Base-by-base conservation (phyloP, 2,113 vertebrate genomes). In the Hippolais icterina region DNA sequence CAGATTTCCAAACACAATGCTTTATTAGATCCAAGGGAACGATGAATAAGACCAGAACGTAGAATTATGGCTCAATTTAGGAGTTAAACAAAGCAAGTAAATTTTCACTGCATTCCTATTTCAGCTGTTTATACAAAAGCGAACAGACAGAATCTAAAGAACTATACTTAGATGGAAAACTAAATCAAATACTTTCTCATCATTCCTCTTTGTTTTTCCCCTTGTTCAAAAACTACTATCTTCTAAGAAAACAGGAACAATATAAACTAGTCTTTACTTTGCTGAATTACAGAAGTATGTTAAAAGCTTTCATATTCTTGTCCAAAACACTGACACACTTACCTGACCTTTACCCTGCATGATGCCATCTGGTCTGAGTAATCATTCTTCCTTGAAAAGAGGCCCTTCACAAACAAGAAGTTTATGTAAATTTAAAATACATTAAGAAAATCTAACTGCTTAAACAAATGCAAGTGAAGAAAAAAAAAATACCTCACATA, bases 311-410 rank as follows among this genome's bases (percentile, higher is more conserved):
- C 42, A 70, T 20, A 41, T 8, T 44, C 23, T n/a, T 71, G 28
- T 33, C 47, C 52, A 57, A 66, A 59, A 42, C 3, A 92, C 27
- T 16, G 60, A 59, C n/a, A 94, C 16, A 63, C 97, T 90, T 97
- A 99, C 99, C 99, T 99, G 96, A 99, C 98, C 98, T 99, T 99
- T 82, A 99, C 98, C 95, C 98, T 98, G 97, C 98, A 98, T 13
- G 99, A 99, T 86, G 98, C 98, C 64, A 98, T 98, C 70, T 97
- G 97, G 49, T 98, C 98, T 69, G 97, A 88, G 92, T 96, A 98
- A 79, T 97, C 97, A 94, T 98, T 97, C 71, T 98, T 95, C 83
- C 98, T 98, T 91, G 97, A 96, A 96, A 99, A 99, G 31, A 99
- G 98, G 33, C 98, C 99, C 99, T 99, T 97, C 19, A 91, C 65